Evolutionary conservation across 2,797 vertebrate species (phyloP).

Genomic region (Neosilurus mollespiculum): DNA sequence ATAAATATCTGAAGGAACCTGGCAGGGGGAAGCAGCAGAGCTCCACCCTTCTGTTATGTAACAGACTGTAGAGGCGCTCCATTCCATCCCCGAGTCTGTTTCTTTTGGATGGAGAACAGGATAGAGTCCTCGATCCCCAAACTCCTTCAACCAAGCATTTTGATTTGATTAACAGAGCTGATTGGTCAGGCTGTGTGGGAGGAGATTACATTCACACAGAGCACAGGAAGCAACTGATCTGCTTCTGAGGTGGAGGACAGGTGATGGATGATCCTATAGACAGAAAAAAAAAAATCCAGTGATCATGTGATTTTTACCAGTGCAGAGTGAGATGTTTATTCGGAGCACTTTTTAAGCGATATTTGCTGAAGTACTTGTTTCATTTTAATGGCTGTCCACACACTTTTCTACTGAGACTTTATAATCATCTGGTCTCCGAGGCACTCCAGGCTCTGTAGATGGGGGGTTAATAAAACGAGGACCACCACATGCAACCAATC

Average conservation of each 20-base stretch:
- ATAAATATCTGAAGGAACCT: conserved; percentile 19
- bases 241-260: neutral
- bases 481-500: neutral
- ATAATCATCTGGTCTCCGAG: neutral
- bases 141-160: neutral
- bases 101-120: conserved; percentile 6
- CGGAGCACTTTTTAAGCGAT: neutral
- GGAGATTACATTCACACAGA: neutral
- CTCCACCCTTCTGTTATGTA: conserved; percentile 50
- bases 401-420: neutral
- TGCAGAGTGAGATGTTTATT: neutral
- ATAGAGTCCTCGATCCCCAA: neutral
- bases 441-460: neutral
- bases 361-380: neutral
- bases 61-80: conserved; percentile 22
- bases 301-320: neutral
- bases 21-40: conserved; percentile 21
- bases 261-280: neutral
- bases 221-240: neutral
- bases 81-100: neutral
- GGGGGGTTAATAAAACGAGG: neutral
- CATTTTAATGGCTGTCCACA: neutral
- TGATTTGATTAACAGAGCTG: neutral
- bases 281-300: neutral
- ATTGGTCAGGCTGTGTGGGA: neutral